Evolutionary conservation across 2,888 invertebrate species (phyloP).

Genomic region (Chaetoderma sp.): DNA sequence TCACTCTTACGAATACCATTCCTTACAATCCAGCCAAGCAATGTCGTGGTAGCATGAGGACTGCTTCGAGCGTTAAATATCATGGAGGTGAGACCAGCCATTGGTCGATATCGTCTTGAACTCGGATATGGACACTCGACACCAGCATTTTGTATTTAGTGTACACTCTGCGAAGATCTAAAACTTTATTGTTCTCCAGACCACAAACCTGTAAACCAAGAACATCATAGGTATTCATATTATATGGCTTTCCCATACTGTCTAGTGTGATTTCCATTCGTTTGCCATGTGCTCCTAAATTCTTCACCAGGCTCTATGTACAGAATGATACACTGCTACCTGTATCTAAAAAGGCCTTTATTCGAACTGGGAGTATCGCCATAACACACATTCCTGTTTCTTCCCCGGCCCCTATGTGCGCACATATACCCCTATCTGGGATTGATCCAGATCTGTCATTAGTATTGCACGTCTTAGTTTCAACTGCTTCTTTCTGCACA

Average conservation of each 20-base stretch:
- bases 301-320: conserved; percentile 1
- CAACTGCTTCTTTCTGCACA: background rate
- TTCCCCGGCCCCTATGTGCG: conserved; percentile 4
- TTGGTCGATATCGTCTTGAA: conserved; percentile 17
- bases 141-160: conserved; percentile 30
- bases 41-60: conserved; percentile 20
- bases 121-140: conserved; percentile 19
- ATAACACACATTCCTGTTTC: conserved; percentile 16
- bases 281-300: conserved; percentile 1
- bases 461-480: too few species aligned
- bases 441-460: too few species aligned
- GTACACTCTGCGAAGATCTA: conserved; percentile 25
- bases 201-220: conserved; percentile 17
- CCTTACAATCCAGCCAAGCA: conserved; percentile 26
- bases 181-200: conserved; percentile 4
- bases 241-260: conserved; percentile 1
- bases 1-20: conserved; percentile 2
- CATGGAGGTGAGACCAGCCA: conserved; percentile 25
- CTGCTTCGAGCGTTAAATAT: conserved; percentile 19
- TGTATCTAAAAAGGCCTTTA: conserved; percentile 17
- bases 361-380: conserved; percentile 16
- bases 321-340: conserved; percentile 21
- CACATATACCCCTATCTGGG: too few species aligned
- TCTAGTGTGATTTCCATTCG: conserved; percentile 1
- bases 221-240: background rate